Base-by-base conservation (phyloP, 2,888 invertebrate genomes). In the Liodrosophila aerea region DNA sequence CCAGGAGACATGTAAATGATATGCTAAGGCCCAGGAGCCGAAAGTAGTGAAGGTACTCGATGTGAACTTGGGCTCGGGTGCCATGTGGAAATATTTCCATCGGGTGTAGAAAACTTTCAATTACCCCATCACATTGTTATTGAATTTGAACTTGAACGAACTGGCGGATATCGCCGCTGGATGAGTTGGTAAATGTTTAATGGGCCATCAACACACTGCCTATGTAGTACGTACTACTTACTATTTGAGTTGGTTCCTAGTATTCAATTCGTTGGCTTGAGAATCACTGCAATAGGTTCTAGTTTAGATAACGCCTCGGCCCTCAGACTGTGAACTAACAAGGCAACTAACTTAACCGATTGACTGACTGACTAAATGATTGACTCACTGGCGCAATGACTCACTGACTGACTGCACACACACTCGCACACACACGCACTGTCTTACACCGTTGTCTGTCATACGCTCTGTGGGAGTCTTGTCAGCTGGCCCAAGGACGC, bases 181-280 rank as follows among this genome's bases (percentile, higher is more conserved):
- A 27, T 41, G 18, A 33, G 7, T 5, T 39, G 30, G 41, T 76
- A 41, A 84, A 76, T 77, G 41, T 65, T 76, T 84, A 57, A 84
- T 76, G 57, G 22, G 3, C 22, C 22, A 22, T 22, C 22, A 22
- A 22, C 22, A 2, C 22, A 22, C 22, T 22, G 22, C 22, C 22
- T 5, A 22, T 5, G 2, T 22, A 22, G 22, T 22, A 22, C 40
- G 41, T 46, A 16, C 33, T 34, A 31, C 39, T 8, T 49, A 11
- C 5, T 11, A n/a, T 45, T 49, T 3, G 15, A 29, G 8, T 50
- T 52, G 2, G 5, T 31, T 47, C 41, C n/a, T n/a, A n/a, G 39
- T 59, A 51, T 60, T 41, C 4, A 7, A 7, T 36, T 18, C 9
- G 13, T 18, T n/a, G n/a, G 4, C 7, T 31, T 66, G 64, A 37